Conservation (phyloP, 2,888 invertebrate genomes). For the Agonopterix heracliana region DNA sequence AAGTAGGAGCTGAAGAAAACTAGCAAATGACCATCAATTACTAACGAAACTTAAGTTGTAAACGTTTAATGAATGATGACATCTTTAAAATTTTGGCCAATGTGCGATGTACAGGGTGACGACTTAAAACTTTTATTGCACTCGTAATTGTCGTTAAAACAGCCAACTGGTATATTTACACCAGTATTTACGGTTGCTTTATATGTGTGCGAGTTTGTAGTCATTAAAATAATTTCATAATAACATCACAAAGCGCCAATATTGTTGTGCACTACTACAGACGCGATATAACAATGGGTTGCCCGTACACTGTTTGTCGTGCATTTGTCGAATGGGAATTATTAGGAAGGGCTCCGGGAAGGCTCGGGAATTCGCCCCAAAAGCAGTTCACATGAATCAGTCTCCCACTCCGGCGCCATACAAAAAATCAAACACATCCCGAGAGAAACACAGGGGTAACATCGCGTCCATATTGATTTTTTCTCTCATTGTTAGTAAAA, state of each 20-base stretch:
- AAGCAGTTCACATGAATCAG: conserved; percentile 75
- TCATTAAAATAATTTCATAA: conserved; percentile 54
- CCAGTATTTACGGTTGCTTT: conserved; percentile 13
- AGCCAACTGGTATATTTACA: conserved; percentile 6
- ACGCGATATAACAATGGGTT: conserved; percentile 59
- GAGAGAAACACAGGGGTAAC: conserved; percentile 76
- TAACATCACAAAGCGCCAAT: conserved; percentile 49
- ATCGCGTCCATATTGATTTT: conserved; percentile 75
- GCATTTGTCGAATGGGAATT: conserved; percentile 74
- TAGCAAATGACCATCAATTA: conserved; percentile 19
- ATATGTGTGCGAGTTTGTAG: conserved; percentile 32
- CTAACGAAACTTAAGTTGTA: conserved; percentile 2
- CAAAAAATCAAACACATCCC: conserved; percentile 75
- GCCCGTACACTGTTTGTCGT: conserved; percentile 73
- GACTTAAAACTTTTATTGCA: too few species aligned
- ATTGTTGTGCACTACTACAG: conserved; percentile 65
- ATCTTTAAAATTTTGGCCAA: background rate
- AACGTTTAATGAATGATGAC: background rate
- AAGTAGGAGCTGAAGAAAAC: conserved; percentile 33
- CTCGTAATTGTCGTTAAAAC: conserved; percentile 2
- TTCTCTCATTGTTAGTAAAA: conserved; percentile 71
- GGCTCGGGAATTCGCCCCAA: conserved; percentile 76
- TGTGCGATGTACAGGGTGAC: too few species aligned
- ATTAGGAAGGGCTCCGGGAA: conserved; percentile 71
- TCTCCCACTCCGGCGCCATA: conserved; percentile 70